Base-by-base conservation (phyloP, 2,797 vertebrate species). In the Oryzias sinensis region DNA sequence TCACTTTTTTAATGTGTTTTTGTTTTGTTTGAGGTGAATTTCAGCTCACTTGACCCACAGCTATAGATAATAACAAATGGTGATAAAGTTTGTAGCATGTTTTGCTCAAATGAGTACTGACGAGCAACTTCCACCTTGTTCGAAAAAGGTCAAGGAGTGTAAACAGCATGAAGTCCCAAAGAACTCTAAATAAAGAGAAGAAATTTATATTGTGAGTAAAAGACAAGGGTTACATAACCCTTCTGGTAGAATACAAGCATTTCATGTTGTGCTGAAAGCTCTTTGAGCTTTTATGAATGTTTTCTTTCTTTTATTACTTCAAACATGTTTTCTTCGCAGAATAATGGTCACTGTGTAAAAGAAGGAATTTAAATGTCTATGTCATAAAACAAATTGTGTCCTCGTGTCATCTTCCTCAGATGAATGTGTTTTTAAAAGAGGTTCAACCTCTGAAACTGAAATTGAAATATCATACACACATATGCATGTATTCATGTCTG, bases 401-500 rank as follows among this genome's bases (percentile, higher is more conserved):
- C 24, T 17, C 43, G 17, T 14, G 43, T 22, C 14, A 22, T 0
- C 8, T 42, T 48, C 55, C 48, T 33, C 9, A 37, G 13, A 46
- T 22, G 20, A 17, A 17, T 45, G 16, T 27, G 16, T 63, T 49
- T 59, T 40, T 11, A 37, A 37, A 14, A 18, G n/a, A 43, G 42
- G 15, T 50, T 65, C 40, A 49, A 29, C 53, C 27, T 68, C 42
- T 70, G 56, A 69, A 66, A 62, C 58, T 33, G 59, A 79, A 69
- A 75, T 63, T 62, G 45, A 74, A 62, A 44, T 53, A 43, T 51
- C 56, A 62, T 49, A 25, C 44, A 37, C 40, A 33, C 48, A 41
- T 49, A 54, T 56, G 64, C 66, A 49, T 60, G 40, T 52, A 53
- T 62, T 66, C 20, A 51, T 59, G 51, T 59, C 24, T 59, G 48